Evolutionary conservation across 2,888 invertebrate genomes (phyloP).

Genomic region (Blastobasis adustella): DNA sequence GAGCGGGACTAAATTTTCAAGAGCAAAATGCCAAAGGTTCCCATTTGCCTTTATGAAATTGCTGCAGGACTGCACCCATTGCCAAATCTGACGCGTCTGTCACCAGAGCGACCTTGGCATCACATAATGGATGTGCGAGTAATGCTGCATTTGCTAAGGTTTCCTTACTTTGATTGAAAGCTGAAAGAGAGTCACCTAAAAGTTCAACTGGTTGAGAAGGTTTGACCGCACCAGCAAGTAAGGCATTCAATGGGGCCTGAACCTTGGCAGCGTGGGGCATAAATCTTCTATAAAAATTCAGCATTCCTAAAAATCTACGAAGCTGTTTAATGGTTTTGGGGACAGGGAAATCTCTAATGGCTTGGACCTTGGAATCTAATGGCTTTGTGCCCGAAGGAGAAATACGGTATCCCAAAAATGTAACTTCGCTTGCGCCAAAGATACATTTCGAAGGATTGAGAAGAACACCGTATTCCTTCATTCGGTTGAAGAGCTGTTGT

Average conservation of each 20-base stretch:
- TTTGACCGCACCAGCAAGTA: slow-evolving; percentile 23
- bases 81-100: slow-evolving; percentile 35
- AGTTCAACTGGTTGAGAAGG: slow-evolving; percentile 21
- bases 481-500: slow-evolving; percentile 15
- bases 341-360: slow-evolving; percentile 15
- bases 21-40: slow-evolving; percentile 21
- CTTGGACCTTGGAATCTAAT: slow-evolving; percentile 24
- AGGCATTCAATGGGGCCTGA: slow-evolving; percentile 29
- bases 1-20: too few species aligned
- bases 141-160: slow-evolving; percentile 24
- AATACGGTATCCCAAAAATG: slow-evolving; percentile 19
- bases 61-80: slow-evolving; percentile 35
- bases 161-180: slow-evolving; percentile 24
- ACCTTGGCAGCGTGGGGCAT: slow-evolving; percentile 29
- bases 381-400: slow-evolving; percentile 25
- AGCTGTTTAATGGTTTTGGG: slow-evolving; percentile 17
- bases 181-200: slow-evolving; percentile 13
- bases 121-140: slow-evolving; percentile 25
- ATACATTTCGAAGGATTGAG: slow-evolving; percentile 21
- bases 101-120: slow-evolving; percentile 19
- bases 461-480: slow-evolving; percentile 16
- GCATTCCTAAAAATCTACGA: slow-evolving; percentile 22
- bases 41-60: slow-evolving; percentile 17
- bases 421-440: slow-evolving; percentile 18
- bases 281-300: slow-evolving; percentile 28